These are phyloP conservation scores for Ophion ellenae DNA, from an alignment of 2,888 invertebrate genomes.

Conservation along the genomic window DNA sequence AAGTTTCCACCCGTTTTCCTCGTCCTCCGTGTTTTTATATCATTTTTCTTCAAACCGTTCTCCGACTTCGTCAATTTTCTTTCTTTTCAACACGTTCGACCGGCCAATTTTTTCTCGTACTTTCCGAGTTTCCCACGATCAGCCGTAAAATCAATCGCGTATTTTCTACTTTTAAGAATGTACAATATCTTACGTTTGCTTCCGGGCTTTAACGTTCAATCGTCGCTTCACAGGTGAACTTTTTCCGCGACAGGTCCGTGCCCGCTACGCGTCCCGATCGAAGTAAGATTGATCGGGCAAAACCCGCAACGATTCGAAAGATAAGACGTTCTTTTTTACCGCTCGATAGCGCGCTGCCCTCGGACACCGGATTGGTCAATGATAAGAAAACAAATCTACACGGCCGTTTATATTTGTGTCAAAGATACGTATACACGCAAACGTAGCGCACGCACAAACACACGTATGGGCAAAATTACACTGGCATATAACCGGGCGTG, in stretches of 20 bases:
- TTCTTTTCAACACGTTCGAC: no score
- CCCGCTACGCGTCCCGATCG: conserved; percentile 28
- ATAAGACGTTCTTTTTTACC: not conserved
- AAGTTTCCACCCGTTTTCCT: no score
- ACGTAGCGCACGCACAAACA: not conserved
- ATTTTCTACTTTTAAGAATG: not conserved
- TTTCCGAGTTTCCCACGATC: not conserved
- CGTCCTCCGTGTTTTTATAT: no score
- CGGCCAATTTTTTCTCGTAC: no score
- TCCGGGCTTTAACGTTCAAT: not conserved
- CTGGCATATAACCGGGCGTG: not conserved
- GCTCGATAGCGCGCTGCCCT: not conserved
- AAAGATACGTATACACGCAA: not conserved
- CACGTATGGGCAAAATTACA: not conserved
- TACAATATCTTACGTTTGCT: not conserved
- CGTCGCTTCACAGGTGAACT: not conserved
- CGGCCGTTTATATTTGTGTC: not conserved
- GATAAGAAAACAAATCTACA: not conserved
- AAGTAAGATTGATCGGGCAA: conserved; percentile 26
- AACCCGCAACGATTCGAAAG: not conserved
- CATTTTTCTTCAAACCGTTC: no score
- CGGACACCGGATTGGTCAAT: not conserved
- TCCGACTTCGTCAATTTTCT: no score
- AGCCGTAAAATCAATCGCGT: not conserved
- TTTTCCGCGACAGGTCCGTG: not conserved